Percentiles rank a stretch among this genome's conserved stretches.
Conservation (phyloP, 2,888 invertebrate species). For the Tiliacea aurago region DNA sequence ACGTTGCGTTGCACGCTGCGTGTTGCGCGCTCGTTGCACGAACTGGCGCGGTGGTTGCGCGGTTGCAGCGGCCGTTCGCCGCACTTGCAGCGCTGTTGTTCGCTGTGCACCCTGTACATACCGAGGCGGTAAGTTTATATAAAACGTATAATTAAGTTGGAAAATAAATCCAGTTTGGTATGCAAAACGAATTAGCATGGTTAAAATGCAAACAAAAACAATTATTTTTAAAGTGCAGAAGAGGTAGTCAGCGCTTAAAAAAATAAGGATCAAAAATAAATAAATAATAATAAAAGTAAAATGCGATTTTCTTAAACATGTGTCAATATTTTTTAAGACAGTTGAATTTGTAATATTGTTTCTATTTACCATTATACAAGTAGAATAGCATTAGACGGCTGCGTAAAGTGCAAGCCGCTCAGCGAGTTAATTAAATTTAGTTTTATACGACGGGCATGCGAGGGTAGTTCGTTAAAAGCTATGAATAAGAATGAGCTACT, state of each 20-base stretch:
- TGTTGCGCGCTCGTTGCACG: constrained; percentile 94
- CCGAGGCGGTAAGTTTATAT: constrained; percentile 93
- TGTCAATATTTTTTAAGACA: not conserved
- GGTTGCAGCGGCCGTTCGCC: constrained; percentile 93
- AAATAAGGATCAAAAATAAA: no score
- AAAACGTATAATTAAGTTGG: not conserved
- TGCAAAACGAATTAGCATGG: not conserved
- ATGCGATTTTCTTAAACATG: not conserved
- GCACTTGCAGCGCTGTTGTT: constrained; percentile 94
- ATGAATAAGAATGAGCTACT: constrained; percentile 52
- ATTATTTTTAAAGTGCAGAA: no score
- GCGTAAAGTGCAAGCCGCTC: constrained; percentile 30
- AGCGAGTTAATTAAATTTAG: constrained; percentile 45
- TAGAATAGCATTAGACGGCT: constrained; percentile 3
- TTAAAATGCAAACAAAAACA: not conserved
- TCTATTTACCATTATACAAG: not conserved
- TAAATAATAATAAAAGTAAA: no score
- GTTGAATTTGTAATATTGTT: not conserved
- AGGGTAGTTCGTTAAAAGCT: constrained; percentile 30
- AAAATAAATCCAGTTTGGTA: not conserved
- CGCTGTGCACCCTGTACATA: constrained; percentile 96
- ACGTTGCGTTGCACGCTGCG: constrained; percentile 94
- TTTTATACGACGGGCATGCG: constrained; percentile 39
- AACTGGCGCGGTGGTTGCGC: constrained; percentile 92
- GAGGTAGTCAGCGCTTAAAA: no score